Percentiles rank a stretch among this genome's conserved stretches.
Evolutionary conservation across 2,888 invertebrate species (phyloP).

Genomic region (Drosophila falleni): DNA sequence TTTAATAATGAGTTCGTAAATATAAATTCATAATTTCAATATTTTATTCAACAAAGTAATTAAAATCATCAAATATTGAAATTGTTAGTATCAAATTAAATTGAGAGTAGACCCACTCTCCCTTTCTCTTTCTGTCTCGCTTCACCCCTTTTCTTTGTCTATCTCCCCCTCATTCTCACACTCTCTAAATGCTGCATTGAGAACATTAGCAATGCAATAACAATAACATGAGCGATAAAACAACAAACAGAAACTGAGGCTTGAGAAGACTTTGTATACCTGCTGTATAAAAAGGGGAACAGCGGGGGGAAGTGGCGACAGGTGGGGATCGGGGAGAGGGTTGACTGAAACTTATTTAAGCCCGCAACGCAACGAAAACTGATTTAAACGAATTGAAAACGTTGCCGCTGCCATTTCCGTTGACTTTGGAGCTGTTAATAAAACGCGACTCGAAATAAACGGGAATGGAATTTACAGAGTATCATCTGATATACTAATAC

Average conservation of each 20-base stretch:
- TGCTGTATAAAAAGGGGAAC: not conserved
- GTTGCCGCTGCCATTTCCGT: slow-evolving; percentile 27
- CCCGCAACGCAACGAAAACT: slow-evolving; percentile 35
- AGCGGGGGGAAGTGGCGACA: slow-evolving; percentile 1
- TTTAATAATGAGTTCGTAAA: too few relatives aligned
- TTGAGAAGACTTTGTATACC: slow-evolving; percentile 18
- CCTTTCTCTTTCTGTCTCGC: not conserved
- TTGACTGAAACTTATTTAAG: slow-evolving; percentile 52
- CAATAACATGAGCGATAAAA: slow-evolving; percentile 5
- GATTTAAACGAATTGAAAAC: slow-evolving; percentile 48
- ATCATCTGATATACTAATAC: slow-evolving; percentile 7
- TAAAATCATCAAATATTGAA: not conserved
- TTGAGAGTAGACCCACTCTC: not conserved
- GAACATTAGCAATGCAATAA: slow-evolving; percentile 6
- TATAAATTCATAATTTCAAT: too few relatives aligned
- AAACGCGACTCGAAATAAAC: not conserved
- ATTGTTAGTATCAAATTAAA: slow-evolving; percentile 1
- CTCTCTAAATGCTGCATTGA: not conserved
- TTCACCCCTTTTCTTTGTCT: not conserved
- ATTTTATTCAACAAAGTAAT: too few relatives aligned
- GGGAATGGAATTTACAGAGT: slow-evolving; percentile 34
- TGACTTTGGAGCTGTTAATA: slow-evolving; percentile 13
- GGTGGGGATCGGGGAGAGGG: not conserved
- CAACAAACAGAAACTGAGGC: slow-evolving; percentile 21
- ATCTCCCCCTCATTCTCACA: not conserved